Percentiles rank a stretch among this genome's conserved stretches.
Conservation (phyloP, 2,113 vertebrate genomes). For the human region DNA sequence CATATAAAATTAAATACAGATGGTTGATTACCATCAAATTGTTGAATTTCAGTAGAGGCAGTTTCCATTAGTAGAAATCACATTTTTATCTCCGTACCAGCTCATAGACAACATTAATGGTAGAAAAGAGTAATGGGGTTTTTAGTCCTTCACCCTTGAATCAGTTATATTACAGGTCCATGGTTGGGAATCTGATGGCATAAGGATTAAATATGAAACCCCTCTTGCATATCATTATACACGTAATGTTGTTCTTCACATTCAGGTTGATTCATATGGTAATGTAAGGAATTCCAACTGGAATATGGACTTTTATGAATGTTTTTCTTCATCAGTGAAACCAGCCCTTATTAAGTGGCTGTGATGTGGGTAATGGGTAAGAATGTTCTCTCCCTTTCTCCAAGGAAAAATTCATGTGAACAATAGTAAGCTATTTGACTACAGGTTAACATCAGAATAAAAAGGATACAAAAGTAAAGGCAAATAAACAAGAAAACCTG, state of each 20-base stretch:
- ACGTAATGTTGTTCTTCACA: neutral
- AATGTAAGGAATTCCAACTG: neutral
- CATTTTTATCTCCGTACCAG: neutral
- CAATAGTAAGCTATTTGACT: neutral
- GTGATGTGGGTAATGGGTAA: neutral
- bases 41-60: neutral
- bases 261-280: neutral
- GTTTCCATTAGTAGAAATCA: conserved; percentile 24
- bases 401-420: neutral
- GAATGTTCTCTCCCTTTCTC: neutral
- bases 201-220: neutral
- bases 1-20: neutral
- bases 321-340: neutral
- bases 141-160: neutral
- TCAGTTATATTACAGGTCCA: neutral
- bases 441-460: neutral
- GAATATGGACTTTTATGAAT: neutral
- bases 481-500: neutral
- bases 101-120: neutral
- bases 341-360: neutral
- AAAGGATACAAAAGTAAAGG: neutral
- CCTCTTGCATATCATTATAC: neutral
- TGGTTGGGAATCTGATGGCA: neutral
- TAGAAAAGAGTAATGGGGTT: neutral
- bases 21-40: neutral